Conservation (phyloP, 2,113 vertebrate genomes). For the Polypterus bichir region DNA sequence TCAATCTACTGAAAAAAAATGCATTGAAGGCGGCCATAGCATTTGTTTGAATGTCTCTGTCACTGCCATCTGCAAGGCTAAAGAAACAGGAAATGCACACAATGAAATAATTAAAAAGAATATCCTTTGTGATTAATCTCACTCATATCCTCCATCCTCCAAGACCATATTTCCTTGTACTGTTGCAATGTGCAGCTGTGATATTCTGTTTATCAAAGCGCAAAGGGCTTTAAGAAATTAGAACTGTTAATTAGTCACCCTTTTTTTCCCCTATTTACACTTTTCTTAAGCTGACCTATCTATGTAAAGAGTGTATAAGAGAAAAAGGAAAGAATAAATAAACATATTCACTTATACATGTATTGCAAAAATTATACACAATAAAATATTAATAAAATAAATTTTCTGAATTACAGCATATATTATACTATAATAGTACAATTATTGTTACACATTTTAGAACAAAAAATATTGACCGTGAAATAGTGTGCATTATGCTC, state of each 20-base stretch:
- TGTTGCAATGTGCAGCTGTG: slow-evolving; percentile 44
- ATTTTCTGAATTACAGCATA: too few relatives aligned
- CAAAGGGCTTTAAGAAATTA: slow-evolving; percentile 13
- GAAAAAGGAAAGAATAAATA: too few relatives aligned
- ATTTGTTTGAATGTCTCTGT: slow-evolving; percentile 31
- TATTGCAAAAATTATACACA: too few relatives aligned
- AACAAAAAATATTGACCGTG: too few relatives aligned
- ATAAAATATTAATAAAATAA: too few relatives aligned
- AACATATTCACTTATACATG: too few relatives aligned
- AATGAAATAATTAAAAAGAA: slow-evolving; percentile 34
- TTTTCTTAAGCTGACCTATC: too few relatives aligned
- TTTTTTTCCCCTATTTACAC: too few relatives aligned
- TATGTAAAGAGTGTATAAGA: too few relatives aligned
- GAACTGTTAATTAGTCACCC: not conserved
- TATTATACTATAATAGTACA: too few relatives aligned
- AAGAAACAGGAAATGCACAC: slow-evolving; percentile 36
- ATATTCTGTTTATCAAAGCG: slow-evolving; percentile 21
- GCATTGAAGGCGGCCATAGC: slow-evolving; percentile 23
- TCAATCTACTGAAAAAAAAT: slow-evolving; percentile 30
- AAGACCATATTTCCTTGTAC: slow-evolving; percentile 45
- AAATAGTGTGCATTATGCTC: too few relatives aligned
- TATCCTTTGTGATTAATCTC: slow-evolving; percentile 44
- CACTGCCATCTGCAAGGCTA: slow-evolving; percentile 36
- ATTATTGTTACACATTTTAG: too few relatives aligned
- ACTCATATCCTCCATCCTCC: slow-evolving; percentile 47